A percentile compares a stretch with the other conserved stretches of the same genome.
phyloP scores from a whole-genome alignment of 2,797 vertebrate genomes.

The Sebastes matsubarae region DNA sequence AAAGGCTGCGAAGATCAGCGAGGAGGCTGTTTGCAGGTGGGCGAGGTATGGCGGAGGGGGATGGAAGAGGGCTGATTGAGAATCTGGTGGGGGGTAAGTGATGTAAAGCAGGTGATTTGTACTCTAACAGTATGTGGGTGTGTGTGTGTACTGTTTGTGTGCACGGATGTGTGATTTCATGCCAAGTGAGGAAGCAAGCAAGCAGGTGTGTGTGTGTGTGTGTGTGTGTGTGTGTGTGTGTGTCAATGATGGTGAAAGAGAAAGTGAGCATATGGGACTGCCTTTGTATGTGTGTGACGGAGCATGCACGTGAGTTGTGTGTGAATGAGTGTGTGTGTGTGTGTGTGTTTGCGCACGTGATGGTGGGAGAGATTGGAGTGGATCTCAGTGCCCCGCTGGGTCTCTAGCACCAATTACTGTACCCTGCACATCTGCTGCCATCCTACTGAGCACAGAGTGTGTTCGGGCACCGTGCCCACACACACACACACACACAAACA shows the following conservation, averaged over 20 bases:
- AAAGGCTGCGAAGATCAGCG: not conserved
- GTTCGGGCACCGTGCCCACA: slow-evolving; percentile 47
- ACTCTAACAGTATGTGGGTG: slow-evolving; percentile 33
- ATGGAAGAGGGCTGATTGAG: slow-evolving; percentile 4
- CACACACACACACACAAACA: slow-evolving; percentile 16
- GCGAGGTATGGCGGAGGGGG: not conserved
- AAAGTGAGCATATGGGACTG: slow-evolving; percentile 42
- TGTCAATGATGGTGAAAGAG: slow-evolving; percentile 28
- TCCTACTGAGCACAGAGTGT: slow-evolving; percentile 69
- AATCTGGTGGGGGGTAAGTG: slow-evolving; percentile 34
- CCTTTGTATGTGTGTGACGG: slow-evolving; percentile 3
- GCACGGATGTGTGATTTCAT: slow-evolving; percentile 12
- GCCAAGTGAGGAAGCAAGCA: slow-evolving; percentile 33
- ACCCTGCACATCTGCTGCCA: slow-evolving; percentile 79
- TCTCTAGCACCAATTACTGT: slow-evolving; percentile 79
- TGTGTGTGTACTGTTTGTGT: slow-evolving; percentile 22
- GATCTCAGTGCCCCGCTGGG: slow-evolving; percentile 73
- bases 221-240: slow-evolving; percentile 20
- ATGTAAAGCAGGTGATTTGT: slow-evolving; percentile 70
- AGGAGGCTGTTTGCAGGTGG: slow-evolving; percentile 17
- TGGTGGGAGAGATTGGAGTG: slow-evolving; percentile 64
- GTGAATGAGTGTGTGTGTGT: slow-evolving; percentile 6
- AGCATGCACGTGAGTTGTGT: not conserved
- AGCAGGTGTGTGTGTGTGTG: slow-evolving; percentile 26
- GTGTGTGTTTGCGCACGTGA: slow-evolving; percentile 19